phyloP scores from a whole-genome alignment of 2,797 vertebrate genomes.

The Eleutherodactylus coqui region DNA sequence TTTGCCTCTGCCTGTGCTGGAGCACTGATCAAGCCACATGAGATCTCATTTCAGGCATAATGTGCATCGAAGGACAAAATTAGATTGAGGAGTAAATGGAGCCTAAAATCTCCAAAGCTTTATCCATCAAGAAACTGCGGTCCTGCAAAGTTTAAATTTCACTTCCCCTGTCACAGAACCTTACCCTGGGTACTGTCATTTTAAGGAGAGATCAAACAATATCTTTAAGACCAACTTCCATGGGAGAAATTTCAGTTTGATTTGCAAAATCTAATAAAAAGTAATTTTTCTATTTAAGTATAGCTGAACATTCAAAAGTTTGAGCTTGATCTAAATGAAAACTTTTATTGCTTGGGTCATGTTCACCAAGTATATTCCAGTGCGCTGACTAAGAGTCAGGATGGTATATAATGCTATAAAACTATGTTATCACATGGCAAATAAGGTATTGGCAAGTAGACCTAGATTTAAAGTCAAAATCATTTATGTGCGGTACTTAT shows the following conservation, averaged over 20 bases:
- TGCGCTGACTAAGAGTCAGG: background rate
- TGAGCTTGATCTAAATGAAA: background rate
- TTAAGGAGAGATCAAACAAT: slow-evolving; percentile 69
- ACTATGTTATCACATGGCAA: background rate
- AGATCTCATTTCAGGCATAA: slow-evolving; percentile 82
- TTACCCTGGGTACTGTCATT: slow-evolving; percentile 69
- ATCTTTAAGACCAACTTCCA: slow-evolving; percentile 9
- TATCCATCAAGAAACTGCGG: slow-evolving; percentile 81
- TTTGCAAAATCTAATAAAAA: slow-evolving; percentile 27
- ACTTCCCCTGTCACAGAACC: slow-evolving; percentile 70
- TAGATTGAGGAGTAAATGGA: slow-evolving; percentile 87
- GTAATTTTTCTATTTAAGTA: background rate
- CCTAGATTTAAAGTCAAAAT: too few species aligned
- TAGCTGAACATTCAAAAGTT: background rate
- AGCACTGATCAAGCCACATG: slow-evolving; percentile 80
- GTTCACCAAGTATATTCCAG: background rate
- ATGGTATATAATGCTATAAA: background rate
- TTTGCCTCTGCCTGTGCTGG: slow-evolving; percentile 76
- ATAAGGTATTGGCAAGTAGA: background rate
- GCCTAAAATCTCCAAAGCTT: slow-evolving; percentile 84
- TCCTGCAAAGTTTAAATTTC: slow-evolving; percentile 80
- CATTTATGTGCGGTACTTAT: too few species aligned
- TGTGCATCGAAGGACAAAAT: slow-evolving; percentile 86
- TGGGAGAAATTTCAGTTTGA: background rate
- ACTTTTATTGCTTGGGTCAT: background rate